Base-by-base conservation (phyloP, 2,797 vertebrate species). In the Galaxias olidus region DNA sequence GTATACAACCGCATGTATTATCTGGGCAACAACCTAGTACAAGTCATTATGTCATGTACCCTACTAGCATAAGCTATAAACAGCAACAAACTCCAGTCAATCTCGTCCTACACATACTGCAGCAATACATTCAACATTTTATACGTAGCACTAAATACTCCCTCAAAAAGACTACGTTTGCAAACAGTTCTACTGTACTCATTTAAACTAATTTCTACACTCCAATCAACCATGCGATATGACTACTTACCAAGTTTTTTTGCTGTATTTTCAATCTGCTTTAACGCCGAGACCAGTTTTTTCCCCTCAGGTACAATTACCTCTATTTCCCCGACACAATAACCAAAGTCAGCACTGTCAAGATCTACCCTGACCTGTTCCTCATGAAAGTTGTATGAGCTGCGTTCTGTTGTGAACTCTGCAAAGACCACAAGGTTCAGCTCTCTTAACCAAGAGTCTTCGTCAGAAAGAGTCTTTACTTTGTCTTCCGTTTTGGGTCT, bases 261-360 rank as follows among this genome's bases (percentile, higher is more conserved):
- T 63, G 91, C 90, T 0, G 71, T 76, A 54, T 66, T 83, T 60
- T 84, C 76, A 45, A 94, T 92, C 75, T 80, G 91, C 73, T 87
- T 81, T 69, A 89, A 49, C 7, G 91, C 91, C 47, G 77, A 69
- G 30, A 81, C 74, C 59, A 88, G 73, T 52, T 92, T 87, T 66
- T 73, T 82, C 74, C 81, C 88, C 20, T 91, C 88, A 18, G 89
- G 75, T 55, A 93, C 49, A 4, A 94, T 76, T 52, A 92, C 90
- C 71, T 94, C 92, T 52, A 94, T 90, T 77, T 94, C 93, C 53
- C 93, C 93, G 40, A 94, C 90, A 19, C 83, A 75, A 78, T 90
- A 91, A 50, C 90, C 91, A 63, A 93, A 94, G 79, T 94, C 91
- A 17, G 90, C 90, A 63, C 89, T 76, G 75, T 94, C 93, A 12